Evolutionary conservation across 2,888 invertebrate species (phyloP), one percentile per base, ranked within the genome.

Genomic region (Lacanobia wlatinum): DNA sequence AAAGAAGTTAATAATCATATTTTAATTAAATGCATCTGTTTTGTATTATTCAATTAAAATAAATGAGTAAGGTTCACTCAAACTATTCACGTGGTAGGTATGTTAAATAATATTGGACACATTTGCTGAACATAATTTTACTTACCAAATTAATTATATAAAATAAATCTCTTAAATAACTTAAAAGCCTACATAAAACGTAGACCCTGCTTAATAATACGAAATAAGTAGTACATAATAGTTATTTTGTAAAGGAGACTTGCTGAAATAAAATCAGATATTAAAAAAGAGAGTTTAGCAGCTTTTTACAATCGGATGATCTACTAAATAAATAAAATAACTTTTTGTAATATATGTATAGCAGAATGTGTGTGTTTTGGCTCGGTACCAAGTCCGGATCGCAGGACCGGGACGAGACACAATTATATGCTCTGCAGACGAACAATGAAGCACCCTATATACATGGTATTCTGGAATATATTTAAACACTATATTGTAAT

Each of bases 161-260:
- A 90, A 91, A 90, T 88, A 87, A 91, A 89, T 89, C 85, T 89
- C 90, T 90, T 90, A 90, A 91, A 92, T 92, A 94, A 94, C 92
- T 93, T 94, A 94, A 89, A 91, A 93, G 95, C 91, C 95, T 95
- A 93, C 95, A 91, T 95, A 95, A 95, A 96, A 96, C 96, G 96
- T 94, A 96, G 95, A 92, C 94, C 84, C 88, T 87, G 83, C 89
- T 91, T 92, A 93, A 90, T 91, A 92, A 92, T 92, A 92, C 89
- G 88, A 91, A 90, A 84, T 91, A 92, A 90, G 80, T 83, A 90
- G 88, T 87, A 90, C 84, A 74, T 86, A 87, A 87, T 85, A 90
- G 82, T 80, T 84, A 88, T 77, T 83, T 83, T 85, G 73, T 89
- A 86, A 87, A 85, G 80, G 81, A 89, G 89, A 87, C 89, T 89